Evolutionary conservation across 2,797 vertebrate species (phyloP), one percentile per base, ranked within the genome.

Genomic region (Lithobates pipiens): DNA sequence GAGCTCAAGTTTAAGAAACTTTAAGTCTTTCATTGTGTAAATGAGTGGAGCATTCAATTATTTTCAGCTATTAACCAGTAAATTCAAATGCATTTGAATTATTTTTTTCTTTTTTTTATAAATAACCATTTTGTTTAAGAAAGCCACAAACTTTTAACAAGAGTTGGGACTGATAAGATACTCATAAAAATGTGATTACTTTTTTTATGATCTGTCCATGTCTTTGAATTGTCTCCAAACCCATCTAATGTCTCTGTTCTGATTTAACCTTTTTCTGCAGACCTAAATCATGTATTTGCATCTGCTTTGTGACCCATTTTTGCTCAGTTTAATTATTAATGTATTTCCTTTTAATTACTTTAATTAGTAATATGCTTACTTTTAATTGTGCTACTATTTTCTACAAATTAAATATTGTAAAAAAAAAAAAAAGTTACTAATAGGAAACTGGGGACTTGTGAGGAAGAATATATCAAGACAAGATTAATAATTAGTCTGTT

Each of bases 361-460:
- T 50, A 80, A 69, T 70, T 80, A 80, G 25, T n/a, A n/a, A 69
- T 80, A 6, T 29, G 23, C 61, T 50, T 63, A 27, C 25, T 18
- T 78, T 79, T 68, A 68, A 68, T 78, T 78, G 46, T n/a, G 21
- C 44, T 44, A 39, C 39, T 78, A 27, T 15, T 68, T 6, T 68
- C 27, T 68, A 67, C 39, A 77, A 77, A 68, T 78, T 63, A 77
- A 77, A 10, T 61, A 75, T 42, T 72, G 36, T 50, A 27, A 46
- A 29, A 27, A 39, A 39, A 36, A n/a, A 36, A 36, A 13, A 29
- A 63, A n/a, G 10, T 65, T 25, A 65, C n/a, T 65, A 65, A 65
- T 65, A 65, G n/a, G 8, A 65, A 65, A n/a, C 61, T 65, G n/a
- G 61, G 61, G 61, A 65, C 61, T n/a, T 25, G n/a, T 11, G 9